These are phyloP conservation scores for Scaptodrosophila lebanonensis DNA, from an alignment of 1,140 invertebrate genomes.

Conservation along the genomic window DNA sequence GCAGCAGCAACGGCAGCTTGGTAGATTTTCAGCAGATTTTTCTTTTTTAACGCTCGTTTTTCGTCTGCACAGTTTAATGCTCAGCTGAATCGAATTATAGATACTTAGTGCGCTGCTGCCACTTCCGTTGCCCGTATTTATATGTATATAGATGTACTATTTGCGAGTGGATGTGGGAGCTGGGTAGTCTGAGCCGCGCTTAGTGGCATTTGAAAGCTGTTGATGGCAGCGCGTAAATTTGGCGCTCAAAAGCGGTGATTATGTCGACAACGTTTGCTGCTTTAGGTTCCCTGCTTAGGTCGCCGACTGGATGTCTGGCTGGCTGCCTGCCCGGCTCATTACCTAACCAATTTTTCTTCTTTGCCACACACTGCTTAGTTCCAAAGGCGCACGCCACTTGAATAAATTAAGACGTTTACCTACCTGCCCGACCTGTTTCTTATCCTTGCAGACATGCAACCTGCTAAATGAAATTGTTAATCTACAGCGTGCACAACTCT, in stretches of 20 bases:
- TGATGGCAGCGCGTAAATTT: constrained; percentile 49
- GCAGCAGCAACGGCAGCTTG: too few species aligned
- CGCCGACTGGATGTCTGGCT: neutral
- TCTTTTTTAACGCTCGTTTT: neutral
- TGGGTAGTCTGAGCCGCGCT: constrained; percentile 47
- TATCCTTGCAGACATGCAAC: too few species aligned
- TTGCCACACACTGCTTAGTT: too few species aligned
- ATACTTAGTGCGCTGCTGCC: neutral
- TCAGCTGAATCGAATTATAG: constrained; percentile 14
- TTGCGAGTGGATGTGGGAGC: too few species aligned
- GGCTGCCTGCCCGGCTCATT: constrained; percentile 3
- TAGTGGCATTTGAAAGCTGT: constrained; percentile 22
- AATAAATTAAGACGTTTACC: constrained; percentile 59
- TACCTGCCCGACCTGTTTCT: neutral
- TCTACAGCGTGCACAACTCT: constrained; percentile 49
- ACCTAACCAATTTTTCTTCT: constrained; percentile 36
- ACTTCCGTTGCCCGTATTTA: too few species aligned
- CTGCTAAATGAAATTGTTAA: constrained; percentile 69
- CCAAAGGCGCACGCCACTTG: constrained; percentile 29
- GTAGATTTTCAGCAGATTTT: constrained; percentile 28
- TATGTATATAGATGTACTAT: too few species aligned
- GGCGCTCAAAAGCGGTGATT: constrained; percentile 64
- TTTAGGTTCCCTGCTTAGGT: neutral
- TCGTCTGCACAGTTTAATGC: constrained; percentile 5
- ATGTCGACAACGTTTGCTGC: constrained; percentile 42